phyloP scores from a whole-genome alignment of 2,113 vertebrate genomes.

The Hyla sarda region DNA sequence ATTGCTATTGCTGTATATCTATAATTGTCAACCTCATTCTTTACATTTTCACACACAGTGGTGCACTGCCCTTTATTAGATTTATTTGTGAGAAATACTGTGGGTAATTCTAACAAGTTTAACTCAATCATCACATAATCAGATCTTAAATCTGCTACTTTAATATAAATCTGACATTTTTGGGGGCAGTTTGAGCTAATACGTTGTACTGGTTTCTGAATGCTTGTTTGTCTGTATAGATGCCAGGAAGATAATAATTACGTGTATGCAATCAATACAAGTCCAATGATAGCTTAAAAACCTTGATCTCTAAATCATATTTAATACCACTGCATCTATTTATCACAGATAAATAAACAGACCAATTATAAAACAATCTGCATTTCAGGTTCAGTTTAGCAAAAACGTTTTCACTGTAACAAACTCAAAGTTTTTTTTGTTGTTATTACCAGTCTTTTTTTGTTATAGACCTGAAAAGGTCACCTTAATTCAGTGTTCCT shows the following conservation, averaged over 20 bases:
- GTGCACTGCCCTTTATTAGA: background rate
- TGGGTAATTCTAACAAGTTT: background rate
- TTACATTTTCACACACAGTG: background rate
- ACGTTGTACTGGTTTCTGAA: background rate
- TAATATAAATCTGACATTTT: background rate
- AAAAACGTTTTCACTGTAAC: too few relatives aligned
- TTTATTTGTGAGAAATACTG: background rate
- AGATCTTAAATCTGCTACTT: background rate
- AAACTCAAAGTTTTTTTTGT: too few relatives aligned
- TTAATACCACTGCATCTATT: too few relatives aligned
- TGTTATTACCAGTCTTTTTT: too few relatives aligned
- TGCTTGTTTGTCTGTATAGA: background rate
- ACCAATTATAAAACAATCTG: too few relatives aligned
- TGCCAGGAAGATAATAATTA: background rate
- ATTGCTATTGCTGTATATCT: background rate
- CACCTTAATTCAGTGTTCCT: too few relatives aligned
- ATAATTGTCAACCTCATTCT: background rate
- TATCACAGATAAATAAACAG: too few relatives aligned
- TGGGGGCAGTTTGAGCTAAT: background rate
- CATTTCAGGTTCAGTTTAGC: too few relatives aligned
- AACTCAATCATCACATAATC: background rate
- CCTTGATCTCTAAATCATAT: too few relatives aligned
- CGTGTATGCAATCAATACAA: background rate
- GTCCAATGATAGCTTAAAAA: too few relatives aligned
- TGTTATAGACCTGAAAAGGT: too few relatives aligned